Percentiles rank a stretch among this genome's conserved stretches.
phyloP scores from a whole-genome alignment of 2,797 vertebrate genomes.

The Epinephelus awoara region DNA sequence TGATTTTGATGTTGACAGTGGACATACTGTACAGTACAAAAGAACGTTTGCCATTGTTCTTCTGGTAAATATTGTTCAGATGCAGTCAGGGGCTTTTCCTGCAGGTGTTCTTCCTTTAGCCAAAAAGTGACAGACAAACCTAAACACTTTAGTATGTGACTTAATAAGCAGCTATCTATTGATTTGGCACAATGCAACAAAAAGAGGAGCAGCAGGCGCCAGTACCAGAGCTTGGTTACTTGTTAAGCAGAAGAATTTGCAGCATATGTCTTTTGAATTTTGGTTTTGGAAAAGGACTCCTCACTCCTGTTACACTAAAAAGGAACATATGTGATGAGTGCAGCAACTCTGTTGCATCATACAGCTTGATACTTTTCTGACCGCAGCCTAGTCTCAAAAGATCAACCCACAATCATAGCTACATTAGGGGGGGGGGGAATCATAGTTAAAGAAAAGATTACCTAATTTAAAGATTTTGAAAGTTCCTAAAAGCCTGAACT shows the following conservation, averaged over 20 bases:
- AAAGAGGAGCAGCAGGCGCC: constrained; percentile 2
- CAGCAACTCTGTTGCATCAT: not conserved
- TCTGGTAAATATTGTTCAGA: constrained; percentile 16
- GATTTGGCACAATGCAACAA: not conserved
- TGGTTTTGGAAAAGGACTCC: constrained; percentile 16
- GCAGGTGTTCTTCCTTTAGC: constrained; percentile 2
- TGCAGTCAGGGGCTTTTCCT: not conserved
- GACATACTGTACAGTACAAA: not conserved
- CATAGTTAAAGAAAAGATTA: not conserved
- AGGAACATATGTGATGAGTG: constrained; percentile 34
- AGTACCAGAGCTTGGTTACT: constrained; percentile 19
- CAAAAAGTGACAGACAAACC: constrained; percentile 6
- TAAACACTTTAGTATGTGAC: not conserved
- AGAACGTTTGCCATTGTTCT: not conserved
- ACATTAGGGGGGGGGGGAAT: not conserved
- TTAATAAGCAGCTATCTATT: constrained; percentile 28
- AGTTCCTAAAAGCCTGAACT: not conserved
- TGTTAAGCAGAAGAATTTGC: constrained; percentile 39
- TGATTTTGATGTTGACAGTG: constrained; percentile 15
- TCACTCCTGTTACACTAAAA: constrained; percentile 30
- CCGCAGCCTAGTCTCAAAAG: not conserved
- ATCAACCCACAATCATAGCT: not conserved
- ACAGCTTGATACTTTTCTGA: constrained; percentile 2
- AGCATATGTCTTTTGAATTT: constrained; percentile 36
- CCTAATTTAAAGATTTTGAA: not conserved